Evolutionary conservation across 2,888 invertebrate genomes (phyloP).

Genomic region (Athalia circularis): DNA sequence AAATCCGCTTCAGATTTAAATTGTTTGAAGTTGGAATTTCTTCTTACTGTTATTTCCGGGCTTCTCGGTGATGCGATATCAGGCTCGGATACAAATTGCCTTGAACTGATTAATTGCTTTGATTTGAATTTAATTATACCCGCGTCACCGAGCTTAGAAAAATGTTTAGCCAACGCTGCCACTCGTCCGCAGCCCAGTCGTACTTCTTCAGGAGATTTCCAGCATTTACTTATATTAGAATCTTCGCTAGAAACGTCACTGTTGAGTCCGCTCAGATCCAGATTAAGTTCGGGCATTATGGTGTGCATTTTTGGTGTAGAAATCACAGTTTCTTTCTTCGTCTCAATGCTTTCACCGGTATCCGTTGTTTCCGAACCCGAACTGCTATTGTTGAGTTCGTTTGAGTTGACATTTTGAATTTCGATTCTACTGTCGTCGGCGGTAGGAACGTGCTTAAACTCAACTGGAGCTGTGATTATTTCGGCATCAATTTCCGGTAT

Average conservation of each 20-base stretch:
- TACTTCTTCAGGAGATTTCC: slow-evolving; percentile 84
- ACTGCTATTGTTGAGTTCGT: slow-evolving; percentile 37
- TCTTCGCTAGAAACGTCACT: slow-evolving; percentile 64
- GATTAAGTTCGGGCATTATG: slow-evolving; percentile 67
- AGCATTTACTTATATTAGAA: slow-evolving; percentile 75
- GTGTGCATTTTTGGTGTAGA: slow-evolving; percentile 55
- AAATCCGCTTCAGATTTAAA: slow-evolving; percentile 69
- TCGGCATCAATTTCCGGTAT: background rate
- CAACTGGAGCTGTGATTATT: slow-evolving; percentile 25
- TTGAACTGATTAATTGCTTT: slow-evolving; percentile 59
- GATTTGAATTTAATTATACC: slow-evolving; percentile 69
- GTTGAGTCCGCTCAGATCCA: slow-evolving; percentile 70
- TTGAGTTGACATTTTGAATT: slow-evolving; percentile 35
- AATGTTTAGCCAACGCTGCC: slow-evolving; percentile 83
- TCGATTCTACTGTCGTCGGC: slow-evolving; percentile 24
- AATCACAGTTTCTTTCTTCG: slow-evolving; percentile 24
- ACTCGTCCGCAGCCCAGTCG: slow-evolving; percentile 83
- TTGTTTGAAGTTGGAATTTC: slow-evolving; percentile 51
- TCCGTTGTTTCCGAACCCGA: slow-evolving; percentile 48
- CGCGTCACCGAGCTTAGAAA: slow-evolving; percentile 74
- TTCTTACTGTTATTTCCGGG: slow-evolving; percentile 47
- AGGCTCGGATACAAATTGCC: slow-evolving; percentile 71
- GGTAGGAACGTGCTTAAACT: slow-evolving; percentile 30
- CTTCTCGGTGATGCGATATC: slow-evolving; percentile 65
- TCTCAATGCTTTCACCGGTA: slow-evolving; percentile 43